Conservation (phyloP, 2,888 invertebrate species). For the Celastrina argiolus region DNA sequence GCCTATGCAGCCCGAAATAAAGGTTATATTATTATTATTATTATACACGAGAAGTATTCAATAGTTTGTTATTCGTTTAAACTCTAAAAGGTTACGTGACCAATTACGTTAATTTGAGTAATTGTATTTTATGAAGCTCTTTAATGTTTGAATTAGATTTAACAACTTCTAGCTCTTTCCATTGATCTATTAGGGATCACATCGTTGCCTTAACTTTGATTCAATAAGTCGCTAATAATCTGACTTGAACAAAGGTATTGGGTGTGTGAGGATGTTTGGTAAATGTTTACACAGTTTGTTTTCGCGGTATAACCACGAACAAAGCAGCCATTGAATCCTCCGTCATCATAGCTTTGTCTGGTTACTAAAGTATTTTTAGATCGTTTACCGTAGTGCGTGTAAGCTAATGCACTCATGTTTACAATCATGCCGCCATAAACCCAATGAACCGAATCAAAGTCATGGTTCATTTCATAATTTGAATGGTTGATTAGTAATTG, state of each 20-base stretch:
- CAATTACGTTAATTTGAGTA: not conserved
- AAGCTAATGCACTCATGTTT: not conserved
- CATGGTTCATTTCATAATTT: not conserved
- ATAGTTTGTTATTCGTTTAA: too few relatives aligned
- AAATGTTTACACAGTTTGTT: not conserved
- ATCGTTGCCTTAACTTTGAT: too few relatives aligned
- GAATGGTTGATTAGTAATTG: too few relatives aligned
- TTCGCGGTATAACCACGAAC: constrained; percentile 7
- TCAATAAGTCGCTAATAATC: not conserved
- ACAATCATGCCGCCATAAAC: not conserved
- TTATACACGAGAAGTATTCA: too few relatives aligned
- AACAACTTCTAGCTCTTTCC: too few relatives aligned
- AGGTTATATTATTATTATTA: too few relatives aligned
- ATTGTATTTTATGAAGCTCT: too few relatives aligned
- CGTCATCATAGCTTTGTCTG: not conserved
- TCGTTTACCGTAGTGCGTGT: not conserved
- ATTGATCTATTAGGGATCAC: too few relatives aligned
- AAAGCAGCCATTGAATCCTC: not conserved
- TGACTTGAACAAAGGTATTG: not conserved
- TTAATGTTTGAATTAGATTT: too few relatives aligned
- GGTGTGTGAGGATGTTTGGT: not conserved
- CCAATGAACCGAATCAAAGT: not conserved
- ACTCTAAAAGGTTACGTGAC: not conserved
- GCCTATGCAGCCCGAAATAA: too few relatives aligned
- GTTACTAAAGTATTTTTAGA: not conserved